Evolutionary conservation across 2,888 invertebrate genomes (phyloP).

Genomic region (Oithona nana): DNA sequence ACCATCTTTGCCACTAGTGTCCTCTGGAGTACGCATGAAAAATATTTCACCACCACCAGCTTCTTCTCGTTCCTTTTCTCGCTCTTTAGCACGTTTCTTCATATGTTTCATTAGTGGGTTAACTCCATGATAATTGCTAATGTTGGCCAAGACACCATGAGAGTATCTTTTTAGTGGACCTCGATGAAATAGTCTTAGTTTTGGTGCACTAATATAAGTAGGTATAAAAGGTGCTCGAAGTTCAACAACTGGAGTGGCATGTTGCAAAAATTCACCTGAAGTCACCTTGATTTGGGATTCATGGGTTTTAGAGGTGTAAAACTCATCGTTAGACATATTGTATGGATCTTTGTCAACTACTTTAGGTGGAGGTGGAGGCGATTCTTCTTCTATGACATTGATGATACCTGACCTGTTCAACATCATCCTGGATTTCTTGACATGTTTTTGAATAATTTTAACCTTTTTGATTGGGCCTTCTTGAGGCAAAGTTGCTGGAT

Average conservation of each 20-base stretch:
- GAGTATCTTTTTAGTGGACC: slow-evolving; percentile 41
- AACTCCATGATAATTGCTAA: slow-evolving; percentile 3
- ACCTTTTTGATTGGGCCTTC: slow-evolving; percentile 35
- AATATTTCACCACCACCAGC: slow-evolving; percentile 98
- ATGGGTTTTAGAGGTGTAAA: slow-evolving; percentile 73
- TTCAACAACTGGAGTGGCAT: slow-evolving; percentile 89
- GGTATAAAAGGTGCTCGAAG: slow-evolving; percentile 85
- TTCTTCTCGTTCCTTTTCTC: slow-evolving; percentile 78
- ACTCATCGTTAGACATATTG: slow-evolving; percentile 95
- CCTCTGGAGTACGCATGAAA: slow-evolving; percentile 87
- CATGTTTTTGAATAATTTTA: slow-evolving; percentile 80
- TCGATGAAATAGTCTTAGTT: slow-evolving; percentile 69
- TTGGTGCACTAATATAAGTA: slow-evolving; percentile 65
- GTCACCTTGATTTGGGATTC: slow-evolving; percentile 37
- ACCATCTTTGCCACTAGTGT: slow-evolving; percentile 36
- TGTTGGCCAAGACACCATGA: slow-evolving; percentile 48
- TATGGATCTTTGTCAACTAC: slow-evolving; percentile 81
- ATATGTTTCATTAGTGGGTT: slow-evolving; percentile 70
- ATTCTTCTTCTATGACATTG: slow-evolving; percentile 74
- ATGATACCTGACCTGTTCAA: slow-evolving; percentile 83
- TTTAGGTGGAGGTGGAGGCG: slow-evolving; percentile 68
- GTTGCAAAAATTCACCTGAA: slow-evolving; percentile 59
- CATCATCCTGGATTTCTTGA: slow-evolving; percentile 75
- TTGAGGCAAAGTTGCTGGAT: slow-evolving; percentile 42
- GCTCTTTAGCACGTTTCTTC: slow-evolving; percentile 65